A percentile compares a stretch with the other conserved stretches of the same genome.
These are phyloP conservation scores for Lamprotornis superbus DNA, from an alignment of 2,113 vertebrate species.

Conservation along the genomic window DNA sequence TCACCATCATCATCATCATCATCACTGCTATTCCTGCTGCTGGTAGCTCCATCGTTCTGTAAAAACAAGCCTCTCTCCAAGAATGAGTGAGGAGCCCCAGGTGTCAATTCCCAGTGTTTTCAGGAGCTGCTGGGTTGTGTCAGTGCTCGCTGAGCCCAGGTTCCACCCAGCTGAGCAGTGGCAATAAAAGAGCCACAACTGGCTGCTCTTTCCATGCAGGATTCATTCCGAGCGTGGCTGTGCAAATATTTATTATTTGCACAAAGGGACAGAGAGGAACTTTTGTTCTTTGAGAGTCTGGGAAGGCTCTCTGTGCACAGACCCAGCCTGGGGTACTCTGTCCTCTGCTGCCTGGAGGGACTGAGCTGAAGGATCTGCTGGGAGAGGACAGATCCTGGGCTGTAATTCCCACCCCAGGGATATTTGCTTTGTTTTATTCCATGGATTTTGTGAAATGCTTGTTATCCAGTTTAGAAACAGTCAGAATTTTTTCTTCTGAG, in stretches of 20 bases:
- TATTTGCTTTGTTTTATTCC: background rate
- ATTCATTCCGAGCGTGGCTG: background rate
- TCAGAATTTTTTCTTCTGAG: background rate
- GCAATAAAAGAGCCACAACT: background rate
- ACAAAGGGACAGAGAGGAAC: background rate
- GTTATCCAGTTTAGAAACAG: background rate
- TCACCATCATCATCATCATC: too few relatives aligned
- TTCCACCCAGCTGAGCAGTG: background rate
- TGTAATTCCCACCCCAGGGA: background rate
- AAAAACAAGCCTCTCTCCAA: background rate
- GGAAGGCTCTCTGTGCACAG: background rate
- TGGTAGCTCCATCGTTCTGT: background rate
- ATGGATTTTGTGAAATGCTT: background rate
- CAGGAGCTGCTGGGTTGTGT: background rate
- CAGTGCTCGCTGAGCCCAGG: background rate
- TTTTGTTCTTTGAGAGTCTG: background rate
- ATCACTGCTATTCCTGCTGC: background rate
- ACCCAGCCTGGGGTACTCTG: background rate
- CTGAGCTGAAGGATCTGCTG: background rate
- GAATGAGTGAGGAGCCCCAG: background rate
- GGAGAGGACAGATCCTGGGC: background rate
- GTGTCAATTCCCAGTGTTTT: background rate
- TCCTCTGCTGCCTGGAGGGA: fast-evolving
- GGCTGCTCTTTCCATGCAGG: background rate
- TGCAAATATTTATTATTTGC: conserved; percentile 18